Base-by-base conservation (phyloP, 2,113 vertebrate genomes). In the Gnathonemus longibarbis region DNA sequence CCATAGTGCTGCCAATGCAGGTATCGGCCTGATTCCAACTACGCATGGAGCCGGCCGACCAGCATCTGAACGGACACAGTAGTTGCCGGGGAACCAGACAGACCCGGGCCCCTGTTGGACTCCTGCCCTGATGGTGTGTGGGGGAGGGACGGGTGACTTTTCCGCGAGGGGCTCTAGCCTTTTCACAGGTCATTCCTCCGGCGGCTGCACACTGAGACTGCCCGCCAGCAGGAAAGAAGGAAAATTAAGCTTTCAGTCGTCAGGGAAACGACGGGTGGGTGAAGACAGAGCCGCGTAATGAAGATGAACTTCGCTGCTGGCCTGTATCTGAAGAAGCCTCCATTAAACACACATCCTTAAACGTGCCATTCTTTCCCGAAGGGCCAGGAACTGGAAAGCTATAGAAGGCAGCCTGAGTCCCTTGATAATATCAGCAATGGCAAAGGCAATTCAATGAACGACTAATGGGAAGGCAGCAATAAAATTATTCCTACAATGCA, bases 301-400 rank as follows among this genome's bases (percentile, higher is more conserved):
- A 74, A 88, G 88, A 74, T 35, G n/a, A 70, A 70, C 58, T 13
- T n/a, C 42, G 2, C 42, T 24, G 39, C 10, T 74, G 45, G 31
- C 17, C 52, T 24, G 52, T 52, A 53, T 87, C 85, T 5, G 49
- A 50, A 87, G 48, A 24, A 84, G 45, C 85, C 31, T 56, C 50
- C 50, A 87, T 87, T 53, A 53, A 50, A 88, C 87, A 88, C 87
- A 58, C 87, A 62, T 45, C 84, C 46, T 49, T 31, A 87, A 35
- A 52, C 49, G 24, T 21, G 19, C 39, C 83, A 24, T 53, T 87
- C 42, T 87, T 52, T 52, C n/a, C 11, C 49, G 24, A 49, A 24
- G 42, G 46, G 11, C 46, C 1, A 15, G 35, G 45, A 13, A 17
- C 24, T 53, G 39, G 21, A 11, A 49, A 35, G 27, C 49, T 52